A percentile compares a stretch with the other conserved stretches of the same genome.
Evolutionary conservation across 2,888 invertebrate genomes (phyloP).

Genomic region (Penaeus monodon): DNA sequence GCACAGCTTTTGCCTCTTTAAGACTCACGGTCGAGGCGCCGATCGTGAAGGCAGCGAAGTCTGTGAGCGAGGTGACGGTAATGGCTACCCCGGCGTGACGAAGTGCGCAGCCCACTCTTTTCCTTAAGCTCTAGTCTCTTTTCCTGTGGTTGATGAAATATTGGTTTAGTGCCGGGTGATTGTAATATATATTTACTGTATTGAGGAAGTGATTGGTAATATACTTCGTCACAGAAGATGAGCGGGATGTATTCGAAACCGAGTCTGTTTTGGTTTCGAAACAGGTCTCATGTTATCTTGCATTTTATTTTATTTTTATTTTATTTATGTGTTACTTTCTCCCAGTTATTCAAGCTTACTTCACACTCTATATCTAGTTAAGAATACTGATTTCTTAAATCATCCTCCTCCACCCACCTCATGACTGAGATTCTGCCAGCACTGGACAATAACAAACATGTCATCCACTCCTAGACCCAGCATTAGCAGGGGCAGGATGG

Average conservation of each 20-base stretch:
- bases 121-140: constrained; percentile 72
- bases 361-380: background rate
- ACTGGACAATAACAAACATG: constrained; percentile 86
- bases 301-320: too few species aligned
- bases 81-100: constrained; percentile 87
- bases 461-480: constrained; percentile 86
- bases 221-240: too few species aligned
- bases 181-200: too few species aligned
- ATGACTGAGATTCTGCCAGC: constrained; percentile 77
- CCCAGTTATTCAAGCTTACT: too few species aligned
- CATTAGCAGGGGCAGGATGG: constrained; percentile 84
- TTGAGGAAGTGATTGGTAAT: too few species aligned
- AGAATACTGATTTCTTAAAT: background rate
- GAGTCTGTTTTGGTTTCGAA: too few species aligned
- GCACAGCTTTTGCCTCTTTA: background rate
- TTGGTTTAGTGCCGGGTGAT: too few species aligned
- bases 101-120: constrained; percentile 79
- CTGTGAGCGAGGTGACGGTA: constrained; percentile 85
- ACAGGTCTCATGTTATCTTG: too few species aligned
- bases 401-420: constrained; percentile 21
- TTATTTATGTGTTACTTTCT: too few species aligned
- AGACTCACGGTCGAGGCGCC: constrained; percentile 80
- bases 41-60: constrained; percentile 83
- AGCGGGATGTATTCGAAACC: too few species aligned
- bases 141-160: background rate